Conservation (phyloP, 2,797 vertebrate species). For the Todus mexicanus region DNA sequence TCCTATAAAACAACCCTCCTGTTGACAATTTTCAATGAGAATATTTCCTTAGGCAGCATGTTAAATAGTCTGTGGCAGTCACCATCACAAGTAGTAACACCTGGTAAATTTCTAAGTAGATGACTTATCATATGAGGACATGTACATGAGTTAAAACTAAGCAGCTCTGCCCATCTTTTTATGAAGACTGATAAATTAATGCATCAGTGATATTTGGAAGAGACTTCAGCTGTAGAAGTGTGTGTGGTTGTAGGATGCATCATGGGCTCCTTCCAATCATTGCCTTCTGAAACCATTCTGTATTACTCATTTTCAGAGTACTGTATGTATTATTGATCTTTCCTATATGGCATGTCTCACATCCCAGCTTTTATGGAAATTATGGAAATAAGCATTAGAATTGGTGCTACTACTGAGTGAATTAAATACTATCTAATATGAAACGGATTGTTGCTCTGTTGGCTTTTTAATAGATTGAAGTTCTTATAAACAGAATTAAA, state of each 20-base stretch:
- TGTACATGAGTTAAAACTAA: background rate
- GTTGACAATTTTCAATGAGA: background rate
- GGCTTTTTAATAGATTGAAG: background rate
- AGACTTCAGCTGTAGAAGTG: background rate
- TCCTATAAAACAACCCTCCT: rapidly evolving
- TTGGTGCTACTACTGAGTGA: background rate
- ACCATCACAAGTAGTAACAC: background rate
- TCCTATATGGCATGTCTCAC: background rate
- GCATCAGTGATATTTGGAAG: background rate
- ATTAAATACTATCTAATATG: background rate
- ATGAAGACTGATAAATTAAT: background rate
- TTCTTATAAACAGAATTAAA: background rate
- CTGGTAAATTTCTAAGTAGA: background rate
- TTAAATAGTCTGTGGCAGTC: background rate
- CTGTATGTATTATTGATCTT: background rate
- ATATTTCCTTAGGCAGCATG: background rate
- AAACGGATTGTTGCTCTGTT: background rate
- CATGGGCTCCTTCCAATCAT: background rate
- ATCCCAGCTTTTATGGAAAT: background rate
- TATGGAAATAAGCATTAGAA: background rate
- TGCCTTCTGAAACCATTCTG: background rate
- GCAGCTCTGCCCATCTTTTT: background rate
- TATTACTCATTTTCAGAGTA: background rate
- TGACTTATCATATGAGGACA: background rate
- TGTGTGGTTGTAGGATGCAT: background rate